Conservation (phyloP, 2,888 invertebrate genomes). For the Pelosia muscerda region DNA sequence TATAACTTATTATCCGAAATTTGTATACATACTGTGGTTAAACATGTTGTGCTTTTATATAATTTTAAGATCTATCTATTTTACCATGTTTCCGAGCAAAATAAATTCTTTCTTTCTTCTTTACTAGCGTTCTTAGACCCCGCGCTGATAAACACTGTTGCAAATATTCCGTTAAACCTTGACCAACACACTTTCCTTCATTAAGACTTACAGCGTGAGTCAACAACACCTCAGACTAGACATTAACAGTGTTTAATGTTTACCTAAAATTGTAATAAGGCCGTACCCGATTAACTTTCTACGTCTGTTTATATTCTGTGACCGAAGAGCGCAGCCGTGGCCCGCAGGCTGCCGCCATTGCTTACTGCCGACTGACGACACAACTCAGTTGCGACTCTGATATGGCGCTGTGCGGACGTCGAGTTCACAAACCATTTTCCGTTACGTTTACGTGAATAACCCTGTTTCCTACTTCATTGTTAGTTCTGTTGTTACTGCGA, state of each 20-base stretch:
- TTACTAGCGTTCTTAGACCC: no score
- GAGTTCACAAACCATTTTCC: slow-evolving; percentile 29
- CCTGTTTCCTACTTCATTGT: slow-evolving; percentile 52
- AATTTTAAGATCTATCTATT: no score
- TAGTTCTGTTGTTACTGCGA: slow-evolving; percentile 39
- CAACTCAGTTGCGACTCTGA: slow-evolving; percentile 63
- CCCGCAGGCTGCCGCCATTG: slow-evolving; percentile 31
- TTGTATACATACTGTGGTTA: no score
- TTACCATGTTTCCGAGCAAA: no score
- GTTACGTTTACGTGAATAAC: slow-evolving; percentile 67
- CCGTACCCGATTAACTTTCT: slow-evolving; percentile 53
- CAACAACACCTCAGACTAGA: slow-evolving; percentile 39
- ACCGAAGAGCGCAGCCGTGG: slow-evolving; percentile 41
- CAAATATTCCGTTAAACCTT: slow-evolving; percentile 8
- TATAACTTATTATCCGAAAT: no score
- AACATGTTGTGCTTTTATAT: no score
- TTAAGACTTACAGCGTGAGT: slow-evolving; percentile 24
- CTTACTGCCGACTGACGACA: slow-evolving; percentile 16
- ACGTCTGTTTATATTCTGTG: slow-evolving; percentile 50
- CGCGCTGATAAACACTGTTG: no score
- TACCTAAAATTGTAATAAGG: slow-evolving; percentile 45
- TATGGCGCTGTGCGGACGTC: slow-evolving; percentile 60
- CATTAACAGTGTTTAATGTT: slow-evolving; percentile 36
- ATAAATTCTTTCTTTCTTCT: no score
- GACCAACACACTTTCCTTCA: slow-evolving; percentile 10